phyloP scores from a whole-genome alignment of 2,888 invertebrate genomes.

The Ephialtes manifestator region DNA sequence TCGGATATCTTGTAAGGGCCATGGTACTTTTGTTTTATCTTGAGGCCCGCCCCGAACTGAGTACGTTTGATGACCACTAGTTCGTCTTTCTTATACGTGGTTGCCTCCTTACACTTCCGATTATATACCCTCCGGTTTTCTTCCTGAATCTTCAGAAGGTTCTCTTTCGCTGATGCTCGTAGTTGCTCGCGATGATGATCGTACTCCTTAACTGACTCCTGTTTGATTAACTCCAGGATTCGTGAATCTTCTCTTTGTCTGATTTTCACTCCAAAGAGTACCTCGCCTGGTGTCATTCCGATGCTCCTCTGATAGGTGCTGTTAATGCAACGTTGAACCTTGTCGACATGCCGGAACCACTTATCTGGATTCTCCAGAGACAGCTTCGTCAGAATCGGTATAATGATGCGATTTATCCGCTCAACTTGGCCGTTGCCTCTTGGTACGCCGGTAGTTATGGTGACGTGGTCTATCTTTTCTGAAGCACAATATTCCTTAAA shows the following conservation, averaged over 20 bases:
- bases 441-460: conserved; percentile 78
- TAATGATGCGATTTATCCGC: conserved; percentile 46
- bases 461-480: conserved; percentile 62
- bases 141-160: conserved; percentile 9
- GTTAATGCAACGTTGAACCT: conserved; percentile 26
- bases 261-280: conserved; percentile 31
- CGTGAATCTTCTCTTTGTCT: conserved; percentile 32
- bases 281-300: conserved; percentile 32
- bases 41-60: no score
- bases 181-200: not conserved
- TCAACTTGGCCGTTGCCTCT: conserved; percentile 61
- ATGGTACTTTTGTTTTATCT: no score
- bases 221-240: not conserved
- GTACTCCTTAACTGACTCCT: conserved; percentile 2
- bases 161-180: conserved; percentile 7
- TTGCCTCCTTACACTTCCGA: no score
- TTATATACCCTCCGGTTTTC: conserved; percentile 7
- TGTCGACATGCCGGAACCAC: conserved; percentile 48
- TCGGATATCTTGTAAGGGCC: no score
- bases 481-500: conserved; percentile 57
- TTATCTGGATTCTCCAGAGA: conserved; percentile 27
- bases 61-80: no score
- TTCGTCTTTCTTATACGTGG: no score
- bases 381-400: conserved; percentile 67
- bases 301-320: conserved; percentile 40